Evolutionary conservation across 2,797 vertebrate genomes (phyloP), one percentile per base, ranked within the genome.

Genomic region (Lindbergichthys nudifrons): DNA sequence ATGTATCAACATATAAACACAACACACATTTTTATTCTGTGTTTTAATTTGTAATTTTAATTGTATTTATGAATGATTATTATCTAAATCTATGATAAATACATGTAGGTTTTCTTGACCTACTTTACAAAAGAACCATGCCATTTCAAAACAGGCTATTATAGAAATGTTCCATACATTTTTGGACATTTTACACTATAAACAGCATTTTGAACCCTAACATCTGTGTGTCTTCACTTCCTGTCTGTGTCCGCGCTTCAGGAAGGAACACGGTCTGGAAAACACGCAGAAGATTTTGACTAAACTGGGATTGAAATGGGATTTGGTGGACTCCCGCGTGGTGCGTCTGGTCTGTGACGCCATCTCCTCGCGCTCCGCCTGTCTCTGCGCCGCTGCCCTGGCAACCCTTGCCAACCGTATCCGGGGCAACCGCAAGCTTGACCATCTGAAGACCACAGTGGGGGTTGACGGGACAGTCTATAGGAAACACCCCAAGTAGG

Each of bases 401-500:
- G 93, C 94, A 0, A 94, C 95, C 1, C 39, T 97, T 52, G 88
- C 88, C 65, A 89, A 88, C 75, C 92, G 75, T 21, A 95, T 97
- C 64, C 88, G 92, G 43, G 71, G 5, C 39, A 94, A 86, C 90
- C 88, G 91, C 0, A 70, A 89, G 2, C 62, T 93, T 83, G 60
- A 53, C n/a, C 54, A 15, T 0, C 87, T 96, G 14, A 59, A 61
- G 15, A 88, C 93, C 36, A 89, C 84, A 0, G 94, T 97, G 4
- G 96, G 92, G 3, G 92, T 96, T 18, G 95, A 95, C 0, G 95
- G 96, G 2, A 92, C 76, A 0, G 81, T 96, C 30, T 95, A 90
- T 82, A 89, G 19, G 0, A 90, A 65, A 23, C 93, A 94, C 67
- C 92, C 93, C 54, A 94, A 88, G 92, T 95, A 92, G 73, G 77